Conservation (phyloP, 2,888 invertebrate genomes). For the Eilema caniola region DNA sequence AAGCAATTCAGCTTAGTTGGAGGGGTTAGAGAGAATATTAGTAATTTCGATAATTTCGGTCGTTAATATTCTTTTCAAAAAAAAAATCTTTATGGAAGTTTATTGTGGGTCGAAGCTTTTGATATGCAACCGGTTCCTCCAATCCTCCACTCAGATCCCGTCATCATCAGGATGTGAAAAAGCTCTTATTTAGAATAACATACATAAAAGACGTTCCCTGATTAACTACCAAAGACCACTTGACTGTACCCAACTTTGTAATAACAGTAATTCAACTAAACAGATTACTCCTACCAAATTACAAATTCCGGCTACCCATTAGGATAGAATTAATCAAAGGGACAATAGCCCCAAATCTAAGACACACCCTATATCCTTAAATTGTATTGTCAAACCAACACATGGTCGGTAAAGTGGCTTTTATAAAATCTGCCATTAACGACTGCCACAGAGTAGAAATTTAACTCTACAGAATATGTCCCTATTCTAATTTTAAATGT, state of each 20-base stretch:
- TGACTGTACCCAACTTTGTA: constrained; percentile 33
- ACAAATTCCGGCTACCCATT: constrained; percentile 73
- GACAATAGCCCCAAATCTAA: constrained; percentile 72
- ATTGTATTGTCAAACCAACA: constrained; percentile 79
- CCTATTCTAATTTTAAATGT: constrained; percentile 13
- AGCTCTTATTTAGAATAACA: neutral
- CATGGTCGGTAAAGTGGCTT: constrained; percentile 58
- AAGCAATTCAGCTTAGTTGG: too few species aligned
- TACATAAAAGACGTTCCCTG: neutral
- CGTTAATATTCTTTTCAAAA: too few species aligned
- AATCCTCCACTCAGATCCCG: too few species aligned
- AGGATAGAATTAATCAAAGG: constrained; percentile 76
- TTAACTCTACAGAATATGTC: neutral
- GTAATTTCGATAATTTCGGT: too few species aligned
- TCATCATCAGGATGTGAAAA: too few species aligned
- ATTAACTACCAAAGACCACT: constrained; percentile 3
- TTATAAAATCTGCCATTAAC: constrained; percentile 28
- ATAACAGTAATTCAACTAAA: constrained; percentile 57
- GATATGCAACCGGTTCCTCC: too few species aligned
- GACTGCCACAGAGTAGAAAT: constrained; percentile 29
- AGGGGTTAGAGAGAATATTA: too few species aligned
- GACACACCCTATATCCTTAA: constrained; percentile 67
- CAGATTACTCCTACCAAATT: constrained; percentile 67
- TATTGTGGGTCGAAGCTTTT: too few species aligned
- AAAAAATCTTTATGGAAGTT: too few species aligned